Evolutionary conservation across 2,888 invertebrate species (phyloP), one percentile per base, ranked within the genome.

Genomic region (Chrysodeixis includens): DNA sequence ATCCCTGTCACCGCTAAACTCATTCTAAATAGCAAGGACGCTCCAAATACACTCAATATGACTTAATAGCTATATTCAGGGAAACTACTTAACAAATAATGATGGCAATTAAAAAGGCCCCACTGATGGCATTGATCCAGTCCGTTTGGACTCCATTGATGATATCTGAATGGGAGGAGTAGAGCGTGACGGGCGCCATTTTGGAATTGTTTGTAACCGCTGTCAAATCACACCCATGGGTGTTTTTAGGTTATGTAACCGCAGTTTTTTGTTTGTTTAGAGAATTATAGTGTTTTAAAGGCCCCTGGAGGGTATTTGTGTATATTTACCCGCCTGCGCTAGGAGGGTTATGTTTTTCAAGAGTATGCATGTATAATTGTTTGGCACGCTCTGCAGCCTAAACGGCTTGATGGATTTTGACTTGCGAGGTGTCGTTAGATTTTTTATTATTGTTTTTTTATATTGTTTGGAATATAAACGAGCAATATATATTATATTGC

Each of bases 101-200:
- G 35, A 12, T 54, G 53, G 49, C 32, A 55, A 66, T 58, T 62
- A 51, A 61, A 67, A 71, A 44, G n/a, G n/a, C 49, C 26, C 20
- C 20, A 53, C 26, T 74, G 75, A 71, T 62, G 57, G 8, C 32
- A 55, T 54, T 52, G 56, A 55, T 69, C 65, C 46, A 56, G 46
- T 71, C 59, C 66, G 53, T 63, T 55, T 74, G 73, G 67, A 61
- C 62, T 67, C 66, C 74, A 71, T 76, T 76, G 71, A 76, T 74
- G 64, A 59, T 6, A 77, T 74, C 77, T 66, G 57, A 67, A 69
- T 56, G 54, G n/a, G 54, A 16, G 22, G 16, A 14, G 9, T 59
- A 40, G 54, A 62, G 57, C 74, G 56, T 77, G 74, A 74, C 74
- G 62, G 56, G 44, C 20, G 74, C 76, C 76, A 76, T 74, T 61